Evolutionary conservation across 2,797 vertebrate species (phyloP), one percentile per base, ranked within the genome.

Genomic region (Helicolenus hilgendorfi): DNA sequence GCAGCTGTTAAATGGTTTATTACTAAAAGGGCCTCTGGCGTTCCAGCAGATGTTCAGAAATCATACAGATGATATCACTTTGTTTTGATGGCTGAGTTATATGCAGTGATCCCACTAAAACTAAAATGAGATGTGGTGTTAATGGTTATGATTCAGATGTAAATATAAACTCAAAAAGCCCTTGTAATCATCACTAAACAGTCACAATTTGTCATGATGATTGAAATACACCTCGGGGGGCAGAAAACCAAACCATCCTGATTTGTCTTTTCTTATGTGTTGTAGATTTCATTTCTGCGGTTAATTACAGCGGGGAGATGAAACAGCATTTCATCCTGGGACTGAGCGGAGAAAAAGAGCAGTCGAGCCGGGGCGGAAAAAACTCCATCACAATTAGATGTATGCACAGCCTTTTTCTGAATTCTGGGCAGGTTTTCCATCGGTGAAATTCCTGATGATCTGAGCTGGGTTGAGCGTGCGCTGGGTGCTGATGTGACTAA

Each of bases 391-490:
- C 90, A 95, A 96, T 95, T 95, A 96, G 63, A 92, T 91, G 78
- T 91, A 94, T 94, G 91, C 94, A 91, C 88, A 91, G 89, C 83
- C 94, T 81, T 96, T 91, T 94, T 96, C 92, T 94, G 89, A 96
- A 97, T 96, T 97, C 95, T 71, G 90, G 90, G 94, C 95, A 97
- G 94, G 96, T 96, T 95, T 96, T 95, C 91, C 87, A 92, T 93
- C 53, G 92, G 89, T 95, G 92, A 96, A 95, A 95, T 96, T 97
- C 93, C 94, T 95, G 95, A 96, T 96, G 95, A 97, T 96, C 94
- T 93, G 93, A 93, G 94, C 89, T 81, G 85, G 78, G 84, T 55
- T 90, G 94, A 93, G 92, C 93, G 95, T 96, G 94, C 81, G 59
- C 81, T 91, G 93, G 89, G 85, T 97, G 93, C 96, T 96, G 93